phyloP scores from a whole-genome alignment of 2,797 vertebrate genomes.

The Squalus acanthias region DNA sequence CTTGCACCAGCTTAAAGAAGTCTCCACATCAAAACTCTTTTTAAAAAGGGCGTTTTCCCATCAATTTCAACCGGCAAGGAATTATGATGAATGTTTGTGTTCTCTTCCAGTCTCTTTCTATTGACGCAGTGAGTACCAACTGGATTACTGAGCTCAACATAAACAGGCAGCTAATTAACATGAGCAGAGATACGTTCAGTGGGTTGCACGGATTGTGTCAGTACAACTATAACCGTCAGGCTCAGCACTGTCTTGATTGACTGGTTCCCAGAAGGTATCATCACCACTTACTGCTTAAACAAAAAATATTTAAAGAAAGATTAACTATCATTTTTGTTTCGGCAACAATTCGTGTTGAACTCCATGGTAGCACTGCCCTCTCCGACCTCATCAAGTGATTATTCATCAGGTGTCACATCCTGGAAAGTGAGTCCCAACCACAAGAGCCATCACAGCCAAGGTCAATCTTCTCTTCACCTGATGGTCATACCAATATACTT shows the following conservation, averaged over 20 bases:
- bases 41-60: not conserved
- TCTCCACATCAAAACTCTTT: not conserved
- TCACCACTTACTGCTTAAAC: not conserved
- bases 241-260: not conserved
- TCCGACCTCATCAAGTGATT: not conserved
- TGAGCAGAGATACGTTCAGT: not conserved
- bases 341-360: not conserved
- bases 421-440: not conserved
- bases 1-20: not conserved
- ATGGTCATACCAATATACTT: not conserved
- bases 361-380: not conserved
- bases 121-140: not conserved
- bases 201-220: not conserved
- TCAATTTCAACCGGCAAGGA: not conserved
- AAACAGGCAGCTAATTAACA: slow-evolving; percentile 19
- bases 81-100: not conserved
- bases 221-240: too few species aligned
- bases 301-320: not conserved
- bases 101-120: not conserved
- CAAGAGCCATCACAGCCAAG: not conserved
- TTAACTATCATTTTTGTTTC: not conserved
- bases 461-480: not conserved
- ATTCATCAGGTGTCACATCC: too few species aligned
- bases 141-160: not conserved
- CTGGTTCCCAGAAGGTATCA: not conserved